These are phyloP conservation scores for Gadus macrocephalus DNA, from an alignment of 2,113 vertebrate genomes.

Conservation along the genomic window DNA sequence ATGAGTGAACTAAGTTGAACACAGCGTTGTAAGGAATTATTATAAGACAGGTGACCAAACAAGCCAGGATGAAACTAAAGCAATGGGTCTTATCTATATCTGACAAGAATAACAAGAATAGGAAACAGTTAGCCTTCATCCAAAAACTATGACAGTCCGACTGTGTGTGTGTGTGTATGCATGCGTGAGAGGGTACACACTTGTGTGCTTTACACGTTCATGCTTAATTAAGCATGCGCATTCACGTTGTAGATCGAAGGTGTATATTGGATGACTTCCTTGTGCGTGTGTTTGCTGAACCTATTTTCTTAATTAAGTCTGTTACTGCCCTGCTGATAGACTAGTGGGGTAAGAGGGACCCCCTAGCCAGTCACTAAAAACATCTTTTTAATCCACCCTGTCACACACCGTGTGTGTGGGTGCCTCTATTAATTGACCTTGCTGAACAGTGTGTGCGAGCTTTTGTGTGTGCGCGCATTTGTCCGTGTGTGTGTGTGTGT, in stretches of 20 bases:
- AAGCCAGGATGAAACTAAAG: no score
- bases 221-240: background rate
- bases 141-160: no score
- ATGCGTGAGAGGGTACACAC: no score
- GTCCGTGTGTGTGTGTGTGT: conserved; percentile 1
- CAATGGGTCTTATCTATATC: no score
- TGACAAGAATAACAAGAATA: no score
- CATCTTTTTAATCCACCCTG: conserved; percentile 44
- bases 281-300: conserved; percentile 1
- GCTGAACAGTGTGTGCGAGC: conserved; percentile 6
- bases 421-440: conserved; percentile 1
- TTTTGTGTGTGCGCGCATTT: background rate
- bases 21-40: no score
- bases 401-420: conserved; percentile 24
- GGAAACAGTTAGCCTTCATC: no score
- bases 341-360: conserved; percentile 53
- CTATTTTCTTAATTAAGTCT: conserved; percentile 44
- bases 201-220: no score
- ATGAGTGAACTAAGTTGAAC: no score
- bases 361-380: conserved; percentile 58
- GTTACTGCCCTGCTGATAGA: conserved; percentile 33
- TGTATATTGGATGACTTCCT: no score
- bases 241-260: background rate
- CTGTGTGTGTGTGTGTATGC: conserved; percentile 3
- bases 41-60: no score